Base-by-base conservation (phyloP, 2,113 vertebrate genomes). In the Sminthopsis crassicaudata region DNA sequence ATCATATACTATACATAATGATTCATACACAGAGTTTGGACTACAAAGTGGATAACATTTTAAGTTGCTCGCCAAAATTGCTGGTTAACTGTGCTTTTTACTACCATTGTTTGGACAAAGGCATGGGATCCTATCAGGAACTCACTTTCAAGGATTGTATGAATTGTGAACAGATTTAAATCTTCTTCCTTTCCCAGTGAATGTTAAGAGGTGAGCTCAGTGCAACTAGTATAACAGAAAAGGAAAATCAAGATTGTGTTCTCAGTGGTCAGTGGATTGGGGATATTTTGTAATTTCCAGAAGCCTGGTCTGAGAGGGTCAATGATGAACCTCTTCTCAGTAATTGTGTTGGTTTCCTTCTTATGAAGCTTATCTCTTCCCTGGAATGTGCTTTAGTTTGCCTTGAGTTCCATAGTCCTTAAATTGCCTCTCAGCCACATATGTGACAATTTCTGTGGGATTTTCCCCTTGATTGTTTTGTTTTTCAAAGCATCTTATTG, bases 301-400 rank as follows among this genome's bases (percentile, higher is more conserved):
- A 91, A 52, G 52, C 90, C 94, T 94, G 60, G 93, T 89, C 55
- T 30, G 55, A 93, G 91, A 9, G 23, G 93, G 76, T 96, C 91
- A 46, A 90, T 92, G 93, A 89, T 95, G 94, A 95, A 97, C 95
- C 96, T 97, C 95, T 97, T 96, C 91, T 95, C 95, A 97, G 96
- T 88, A 92, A 97, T 97, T 98, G 97, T 98, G 93, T 94, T 90
- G 22, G 94, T 92, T 98, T 98, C 97, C 97, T 97, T 95, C 96
- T 67, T 52, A 53, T 93, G 93, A 96, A 89, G 89, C 97, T 97
- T 98, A 97, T 98, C 97, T 97, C 96, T 97, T 97, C 97, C 96
- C 96, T 91, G 96, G 97, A 97, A 96, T 97, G 96, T 97, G 96
- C 97, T 98, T 97, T 92, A 95, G 94, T 97, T 97, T 91, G 96